Conservation (phyloP, 2,888 invertebrate genomes). For the Hymenopus coronatus region DNA sequence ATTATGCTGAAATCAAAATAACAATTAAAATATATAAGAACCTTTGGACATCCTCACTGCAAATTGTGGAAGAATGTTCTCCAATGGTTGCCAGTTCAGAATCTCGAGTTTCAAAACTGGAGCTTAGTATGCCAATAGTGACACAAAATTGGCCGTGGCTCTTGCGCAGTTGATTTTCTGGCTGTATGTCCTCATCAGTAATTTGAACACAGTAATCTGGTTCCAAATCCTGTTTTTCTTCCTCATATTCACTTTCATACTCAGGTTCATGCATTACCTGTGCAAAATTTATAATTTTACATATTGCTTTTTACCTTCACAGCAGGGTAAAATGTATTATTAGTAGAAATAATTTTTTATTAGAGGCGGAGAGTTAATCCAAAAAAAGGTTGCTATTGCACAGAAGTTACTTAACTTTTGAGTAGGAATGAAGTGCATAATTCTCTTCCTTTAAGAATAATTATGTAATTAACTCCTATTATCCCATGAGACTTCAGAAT, state of each 20-base stretch:
- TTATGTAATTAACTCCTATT: too few species aligned
- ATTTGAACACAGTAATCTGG: background rate
- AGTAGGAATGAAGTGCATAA: too few species aligned
- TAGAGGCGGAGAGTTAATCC: too few species aligned
- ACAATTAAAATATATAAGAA: background rate
- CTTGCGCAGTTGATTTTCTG: background rate
- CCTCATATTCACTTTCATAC: background rate
- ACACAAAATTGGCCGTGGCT: conserved; percentile 22
- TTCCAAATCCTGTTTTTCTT: background rate
- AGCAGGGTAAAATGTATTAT: too few species aligned
- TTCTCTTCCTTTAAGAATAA: too few species aligned
- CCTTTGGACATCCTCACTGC: background rate
- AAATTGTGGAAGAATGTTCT: background rate
- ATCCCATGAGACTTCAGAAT: too few species aligned
- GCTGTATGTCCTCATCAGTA: conserved; percentile 16
- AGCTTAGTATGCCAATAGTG: background rate
- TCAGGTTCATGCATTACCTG: background rate
- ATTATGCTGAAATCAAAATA: too few species aligned
- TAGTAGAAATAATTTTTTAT: too few species aligned
- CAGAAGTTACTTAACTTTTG: too few species aligned
- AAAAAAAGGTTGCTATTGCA: too few species aligned
- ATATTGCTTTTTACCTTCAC: too few species aligned
- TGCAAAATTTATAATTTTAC: background rate
- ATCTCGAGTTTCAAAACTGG: background rate
- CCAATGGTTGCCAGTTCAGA: background rate